phyloP scores from a whole-genome alignment of 2,797 vertebrate species.

The Delichon dasypus region DNA sequence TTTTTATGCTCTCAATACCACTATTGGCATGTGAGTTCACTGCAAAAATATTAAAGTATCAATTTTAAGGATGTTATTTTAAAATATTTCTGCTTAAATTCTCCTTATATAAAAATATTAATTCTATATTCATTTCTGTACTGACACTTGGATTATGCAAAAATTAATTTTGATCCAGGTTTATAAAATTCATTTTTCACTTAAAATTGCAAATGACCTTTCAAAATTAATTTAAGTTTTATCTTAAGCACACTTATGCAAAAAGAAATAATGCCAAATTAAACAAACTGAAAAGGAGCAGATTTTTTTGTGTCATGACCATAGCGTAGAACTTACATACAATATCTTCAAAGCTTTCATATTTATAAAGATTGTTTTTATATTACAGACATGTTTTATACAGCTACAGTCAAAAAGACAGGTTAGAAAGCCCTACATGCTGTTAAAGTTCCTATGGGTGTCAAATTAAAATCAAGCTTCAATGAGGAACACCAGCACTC shows the following conservation, averaged over 20 bases:
- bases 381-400: neutral
- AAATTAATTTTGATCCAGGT: neutral
- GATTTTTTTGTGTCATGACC: neutral
- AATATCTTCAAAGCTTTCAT: neutral
- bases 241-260: neutral
- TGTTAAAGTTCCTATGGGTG: neutral
- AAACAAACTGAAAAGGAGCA: neutral
- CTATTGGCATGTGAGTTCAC: neutral
- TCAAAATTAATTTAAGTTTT: neutral
- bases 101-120: neutral
- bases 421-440: neutral
- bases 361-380: neutral
- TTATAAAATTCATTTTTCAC: neutral
- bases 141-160: neutral
- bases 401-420: neutral
- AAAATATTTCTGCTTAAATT: neutral
- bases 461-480: neutral
- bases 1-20: neutral
- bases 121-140: neutral
- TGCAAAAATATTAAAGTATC: neutral
- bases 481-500: neutral
- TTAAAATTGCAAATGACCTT: neutral
- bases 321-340: neutral
- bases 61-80: neutral
- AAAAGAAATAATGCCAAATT: neutral